Evolutionary conservation across 1,140 invertebrate genomes (phyloP), one percentile per base, ranked within the genome.

Genomic region (Nebria ingens): DNA sequence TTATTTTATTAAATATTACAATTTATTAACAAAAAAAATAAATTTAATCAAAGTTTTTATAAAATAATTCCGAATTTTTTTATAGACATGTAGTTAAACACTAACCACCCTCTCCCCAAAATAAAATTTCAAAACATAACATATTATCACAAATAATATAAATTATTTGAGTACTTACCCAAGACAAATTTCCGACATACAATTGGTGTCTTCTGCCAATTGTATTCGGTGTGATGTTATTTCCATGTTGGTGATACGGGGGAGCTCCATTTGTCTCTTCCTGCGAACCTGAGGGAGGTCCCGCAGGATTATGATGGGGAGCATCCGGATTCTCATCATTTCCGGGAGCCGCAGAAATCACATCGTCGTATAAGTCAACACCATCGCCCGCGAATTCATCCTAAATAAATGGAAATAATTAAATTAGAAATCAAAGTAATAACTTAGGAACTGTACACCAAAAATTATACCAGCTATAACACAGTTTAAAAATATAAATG

Each of bases 301-400:
- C 58, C 49, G 61, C 58, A 58, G 60, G 73, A 67, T 56, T 76
- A 59, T 69, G 70, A 17, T 59, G 65, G 61, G 54, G 64, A 52
- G 61, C 57, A 53, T 71, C 76, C 45, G 68, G 66, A 50, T 76
- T 74, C 49, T 75, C 73, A 60, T 78, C 74, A 58, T 75, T 75
- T 13, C 72, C 69, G 56, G 77, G 75, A 57, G 71, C 68, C 20
- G 83, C 75, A 25, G 91, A 86, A 62, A 95, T 89, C 29, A 97
- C 93, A 78, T 97, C 93, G 74, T 97, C 92, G 71, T 97, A 97
- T n/a, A 97, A 78, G 78, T 97, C 93, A 34, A 91, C 88, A 62
- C 87, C 88, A 64, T 91, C 89, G 50, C 81, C 85, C 58, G 80
- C 82, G 72, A 90, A 90, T 64, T 91, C 89, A 68, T 91, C 87